Evolutionary conservation across 2,113 vertebrate genomes (phyloP).

Genomic region (Myotis lucifugus): DNA sequence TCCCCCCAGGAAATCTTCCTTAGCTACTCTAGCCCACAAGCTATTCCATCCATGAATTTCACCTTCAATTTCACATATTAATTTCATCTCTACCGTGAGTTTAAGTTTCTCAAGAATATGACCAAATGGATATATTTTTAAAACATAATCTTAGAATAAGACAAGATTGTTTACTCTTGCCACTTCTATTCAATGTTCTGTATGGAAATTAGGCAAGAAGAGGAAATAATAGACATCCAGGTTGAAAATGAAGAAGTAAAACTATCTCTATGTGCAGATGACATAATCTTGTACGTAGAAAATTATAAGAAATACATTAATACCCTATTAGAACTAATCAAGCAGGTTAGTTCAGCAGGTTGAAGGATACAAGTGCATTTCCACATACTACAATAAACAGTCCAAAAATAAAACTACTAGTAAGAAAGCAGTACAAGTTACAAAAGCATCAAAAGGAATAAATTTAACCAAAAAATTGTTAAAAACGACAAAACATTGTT

Average conservation of each 20-base stretch:
- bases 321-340: not conserved
- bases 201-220: not conserved
- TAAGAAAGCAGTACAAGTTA: not conserved
- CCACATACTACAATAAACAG: not conserved
- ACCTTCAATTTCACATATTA: not conserved
- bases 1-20: not conserved
- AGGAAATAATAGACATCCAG: not conserved
- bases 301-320: not conserved
- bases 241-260: not conserved
- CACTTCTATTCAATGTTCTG: not conserved
- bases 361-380: not conserved
- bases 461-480: not conserved
- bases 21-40: not conserved
- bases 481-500: not conserved
- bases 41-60: not conserved
- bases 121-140: not conserved
- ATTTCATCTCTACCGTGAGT: not conserved
- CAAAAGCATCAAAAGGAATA: not conserved
- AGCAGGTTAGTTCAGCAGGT: not conserved
- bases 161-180: not conserved
- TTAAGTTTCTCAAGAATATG: not conserved
- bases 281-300: not conserved
- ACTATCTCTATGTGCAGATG: not conserved
- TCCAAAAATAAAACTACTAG: not conserved
- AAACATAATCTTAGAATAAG: not conserved